These are phyloP conservation scores for Vanessa tameamea DNA, from an alignment of 1,140 invertebrate genomes.

Conservation along the genomic window DNA sequence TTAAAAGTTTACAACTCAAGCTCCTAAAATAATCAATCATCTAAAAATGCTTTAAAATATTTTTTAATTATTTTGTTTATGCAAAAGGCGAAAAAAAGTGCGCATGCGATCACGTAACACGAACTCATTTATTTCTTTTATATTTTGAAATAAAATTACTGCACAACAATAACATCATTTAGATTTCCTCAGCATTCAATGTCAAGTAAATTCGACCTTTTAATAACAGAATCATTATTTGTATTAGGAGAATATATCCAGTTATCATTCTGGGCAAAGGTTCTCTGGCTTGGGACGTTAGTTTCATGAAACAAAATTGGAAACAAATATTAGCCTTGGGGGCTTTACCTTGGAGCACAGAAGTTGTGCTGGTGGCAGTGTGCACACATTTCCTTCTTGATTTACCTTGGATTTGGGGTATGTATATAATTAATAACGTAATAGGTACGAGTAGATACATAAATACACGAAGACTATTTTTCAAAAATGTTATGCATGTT, in stretches of 20 bases:
- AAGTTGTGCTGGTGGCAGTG: constrained; percentile 54
- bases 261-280: constrained; percentile 72
- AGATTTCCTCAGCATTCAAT: too few relatives aligned
- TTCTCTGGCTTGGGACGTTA: constrained; percentile 63
- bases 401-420: constrained; percentile 74
- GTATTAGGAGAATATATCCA: constrained; percentile 69
- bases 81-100: background rate
- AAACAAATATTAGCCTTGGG: constrained; percentile 54
- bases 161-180: background rate
- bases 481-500: too few relatives aligned
- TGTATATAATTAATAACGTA: constrained; percentile 23
- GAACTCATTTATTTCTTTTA: background rate
- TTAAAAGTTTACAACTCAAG: too few relatives aligned
- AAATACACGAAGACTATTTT: too few relatives aligned
- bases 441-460: background rate
- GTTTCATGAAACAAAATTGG: constrained; percentile 65
- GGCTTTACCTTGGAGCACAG: constrained; percentile 58
- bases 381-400: constrained; percentile 57
- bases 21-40: too few relatives aligned
- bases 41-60: too few relatives aligned
- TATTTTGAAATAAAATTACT: background rate
- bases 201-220: background rate
- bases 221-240: constrained; percentile 7
- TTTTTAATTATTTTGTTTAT: too few relatives aligned
- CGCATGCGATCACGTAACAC: background rate